Conservation (phyloP, 2,797 vertebrate genomes). For the Rhyacichthys aspro region DNA sequence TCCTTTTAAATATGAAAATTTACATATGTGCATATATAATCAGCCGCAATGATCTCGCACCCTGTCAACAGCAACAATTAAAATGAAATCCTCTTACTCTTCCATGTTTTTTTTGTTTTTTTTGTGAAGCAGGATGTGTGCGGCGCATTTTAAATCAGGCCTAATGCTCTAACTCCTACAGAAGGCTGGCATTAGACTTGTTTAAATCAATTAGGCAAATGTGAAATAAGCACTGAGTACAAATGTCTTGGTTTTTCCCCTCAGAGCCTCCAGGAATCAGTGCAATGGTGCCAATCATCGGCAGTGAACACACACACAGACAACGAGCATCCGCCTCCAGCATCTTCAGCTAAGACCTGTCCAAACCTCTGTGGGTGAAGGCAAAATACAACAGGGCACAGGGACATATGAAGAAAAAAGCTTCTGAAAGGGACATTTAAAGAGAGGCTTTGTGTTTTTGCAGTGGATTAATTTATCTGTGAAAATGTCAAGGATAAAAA, state of each 20-base stretch:
- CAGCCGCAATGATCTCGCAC: slow-evolving; percentile 77
- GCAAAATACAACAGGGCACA: too few species aligned
- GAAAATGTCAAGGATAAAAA: too few species aligned
- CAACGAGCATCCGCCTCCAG: slow-evolving; percentile 30
- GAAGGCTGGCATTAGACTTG: slow-evolving; percentile 77
- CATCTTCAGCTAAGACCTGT: slow-evolving; percentile 50
- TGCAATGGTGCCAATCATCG: slow-evolving; percentile 74
- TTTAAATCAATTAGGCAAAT: slow-evolving; percentile 86
- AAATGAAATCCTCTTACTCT: slow-evolving; percentile 76
- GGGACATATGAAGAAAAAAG: too few species aligned
- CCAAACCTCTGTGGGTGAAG: slow-evolving; percentile 25
- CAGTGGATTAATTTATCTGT: too few species aligned
- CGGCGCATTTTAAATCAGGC: slow-evolving; percentile 77
- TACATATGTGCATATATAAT: slow-evolving; percentile 84
- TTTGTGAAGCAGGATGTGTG: slow-evolving; percentile 67
- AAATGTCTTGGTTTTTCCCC: slow-evolving; percentile 75
- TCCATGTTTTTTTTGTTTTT: slow-evolving; percentile 68
- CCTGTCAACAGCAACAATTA: slow-evolving; percentile 81
- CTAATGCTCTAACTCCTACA: slow-evolving; percentile 72
- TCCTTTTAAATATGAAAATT: slow-evolving; percentile 83
- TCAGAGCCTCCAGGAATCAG: slow-evolving; percentile 58
- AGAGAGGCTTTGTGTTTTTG: too few species aligned
- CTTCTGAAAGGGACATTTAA: too few species aligned
- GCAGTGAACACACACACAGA: slow-evolving; percentile 6
- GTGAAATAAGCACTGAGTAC: slow-evolving; percentile 73